A percentile compares a stretch with the other conserved stretches of the same genome.
These are phyloP conservation scores for Volucella inanis DNA, from an alignment of 2,888 invertebrate species.

Conservation along the genomic window DNA sequence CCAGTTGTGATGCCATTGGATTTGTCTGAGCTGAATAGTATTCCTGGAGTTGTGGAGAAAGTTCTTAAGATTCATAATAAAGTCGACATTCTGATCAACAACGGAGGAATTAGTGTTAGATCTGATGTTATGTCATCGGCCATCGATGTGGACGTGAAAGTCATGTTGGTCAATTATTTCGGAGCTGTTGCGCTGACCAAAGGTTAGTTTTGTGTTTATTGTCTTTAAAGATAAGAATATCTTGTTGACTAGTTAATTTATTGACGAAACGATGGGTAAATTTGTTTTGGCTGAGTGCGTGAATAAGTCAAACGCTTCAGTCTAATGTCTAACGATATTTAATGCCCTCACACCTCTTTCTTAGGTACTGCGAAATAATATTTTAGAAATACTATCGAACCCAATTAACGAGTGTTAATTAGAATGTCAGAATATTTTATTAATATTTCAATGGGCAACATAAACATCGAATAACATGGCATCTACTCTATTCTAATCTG, in stretches of 20 bases:
- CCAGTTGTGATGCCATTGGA: constrained; percentile 91
- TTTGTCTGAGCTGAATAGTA: constrained; percentile 87
- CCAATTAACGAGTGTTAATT: background rate
- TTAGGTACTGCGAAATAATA: no score
- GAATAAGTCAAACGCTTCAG: no score
- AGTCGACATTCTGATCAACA: constrained; percentile 95
- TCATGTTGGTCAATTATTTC: constrained; percentile 98
- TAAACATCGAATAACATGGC: constrained; percentile 27
- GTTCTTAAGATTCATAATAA: constrained; percentile 88
- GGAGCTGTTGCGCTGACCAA: constrained; percentile 95
- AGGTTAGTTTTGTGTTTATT: constrained; percentile 85
- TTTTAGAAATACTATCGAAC: no score
- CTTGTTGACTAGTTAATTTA: background rate
- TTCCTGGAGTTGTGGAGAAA: constrained; percentile 86
- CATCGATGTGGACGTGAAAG: constrained; percentile 91
- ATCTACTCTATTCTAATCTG: background rate
- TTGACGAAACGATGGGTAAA: no score
- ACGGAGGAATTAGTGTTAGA: constrained; percentile 92
- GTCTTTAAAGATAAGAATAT: constrained; percentile 7
- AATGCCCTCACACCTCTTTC: no score
- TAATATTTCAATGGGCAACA: background rate
- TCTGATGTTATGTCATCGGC: constrained; percentile 90
- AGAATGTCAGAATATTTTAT: background rate
- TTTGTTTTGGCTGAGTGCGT: no score
- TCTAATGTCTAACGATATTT: no score